Evolutionary conservation across 2,113 vertebrate species (phyloP).

Genomic region (Rostratula benghalensis): DNA sequence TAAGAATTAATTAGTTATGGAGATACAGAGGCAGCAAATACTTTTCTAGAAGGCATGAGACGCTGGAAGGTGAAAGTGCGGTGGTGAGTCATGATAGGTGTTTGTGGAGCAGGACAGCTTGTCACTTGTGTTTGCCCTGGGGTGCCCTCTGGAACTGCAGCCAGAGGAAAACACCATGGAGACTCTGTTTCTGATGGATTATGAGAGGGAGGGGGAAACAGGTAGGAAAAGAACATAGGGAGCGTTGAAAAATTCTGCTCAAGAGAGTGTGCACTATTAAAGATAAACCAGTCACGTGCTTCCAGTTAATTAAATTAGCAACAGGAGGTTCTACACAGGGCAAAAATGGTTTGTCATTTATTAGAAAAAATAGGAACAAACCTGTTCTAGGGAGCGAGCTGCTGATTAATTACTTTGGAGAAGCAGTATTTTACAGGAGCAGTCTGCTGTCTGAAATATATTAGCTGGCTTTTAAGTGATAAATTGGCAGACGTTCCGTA

Average conservation of each 20-base stretch:
- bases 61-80: not conserved
- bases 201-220: not conserved
- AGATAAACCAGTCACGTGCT: not conserved
- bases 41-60: not conserved
- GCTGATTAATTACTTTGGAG: not conserved
- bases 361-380: not conserved
- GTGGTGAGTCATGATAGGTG: not conserved
- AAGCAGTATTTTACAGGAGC: not conserved
- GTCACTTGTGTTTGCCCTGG: not conserved
- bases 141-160: not conserved
- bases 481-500: not conserved
- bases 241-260: not conserved
- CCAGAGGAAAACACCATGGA: not conserved
- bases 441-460: not conserved
- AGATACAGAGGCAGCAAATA: not conserved
- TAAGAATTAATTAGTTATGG: constrained; percentile 47
- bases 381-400: not conserved
- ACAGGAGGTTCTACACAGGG: not conserved
- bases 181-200: not conserved
- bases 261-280: not conserved
- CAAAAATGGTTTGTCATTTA: not conserved
- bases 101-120: not conserved
- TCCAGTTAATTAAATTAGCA: constrained; percentile 27
- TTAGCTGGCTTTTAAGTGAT: not conserved
- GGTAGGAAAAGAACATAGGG: not conserved